Evolutionary conservation across 1,140 invertebrate species (phyloP), one percentile per base, ranked within the genome.

Genomic region (Oryzaephilus surinamensis): DNA sequence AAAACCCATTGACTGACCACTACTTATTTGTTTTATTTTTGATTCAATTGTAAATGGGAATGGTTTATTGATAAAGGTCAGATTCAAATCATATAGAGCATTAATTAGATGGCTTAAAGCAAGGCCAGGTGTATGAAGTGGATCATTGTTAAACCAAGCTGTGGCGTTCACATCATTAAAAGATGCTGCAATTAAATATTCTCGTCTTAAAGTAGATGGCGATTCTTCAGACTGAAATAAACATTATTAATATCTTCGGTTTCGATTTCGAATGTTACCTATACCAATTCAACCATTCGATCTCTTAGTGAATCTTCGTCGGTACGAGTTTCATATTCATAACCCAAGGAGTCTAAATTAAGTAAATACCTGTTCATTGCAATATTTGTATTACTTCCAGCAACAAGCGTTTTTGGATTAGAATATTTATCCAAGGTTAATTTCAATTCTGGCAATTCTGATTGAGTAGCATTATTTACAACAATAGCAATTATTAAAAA

Each of bases 11-110:
- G 64, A 72, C 34, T 64, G 65, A n/a, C 69, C 71, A 2, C 55
- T 55, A 23, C 62, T 61, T 49, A 74, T 56, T 17, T 70, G 62
- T 47, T 53, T 44, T 32, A 57, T 52, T 42, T 51, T 52, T 13
- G 52, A 43, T 26, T 45, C 38, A 14, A 45, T 27, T 28, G 38
- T 52, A 39, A 66, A 68, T 4, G 78, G 75, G 55, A 85, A 61
- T 0, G 83, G 83, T 57, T 78, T 68, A 57, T 83, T 84, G 3
- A 65, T 62, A 0, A 79, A 69, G 3, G 55, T 61, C 23, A 90
- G 74, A 1, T 57, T 46, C 34, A 58, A 55, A 8, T 51, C 50
- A 8, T 46, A 34, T 8, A 51, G 33, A 2, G 44, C 24, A 34
- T 51, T 54, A 30, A 48, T 33, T 10, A 36, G 28, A 13, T 46